Conservation (phyloP, 2,797 vertebrate genomes). For the Poecilia gillii region DNA sequence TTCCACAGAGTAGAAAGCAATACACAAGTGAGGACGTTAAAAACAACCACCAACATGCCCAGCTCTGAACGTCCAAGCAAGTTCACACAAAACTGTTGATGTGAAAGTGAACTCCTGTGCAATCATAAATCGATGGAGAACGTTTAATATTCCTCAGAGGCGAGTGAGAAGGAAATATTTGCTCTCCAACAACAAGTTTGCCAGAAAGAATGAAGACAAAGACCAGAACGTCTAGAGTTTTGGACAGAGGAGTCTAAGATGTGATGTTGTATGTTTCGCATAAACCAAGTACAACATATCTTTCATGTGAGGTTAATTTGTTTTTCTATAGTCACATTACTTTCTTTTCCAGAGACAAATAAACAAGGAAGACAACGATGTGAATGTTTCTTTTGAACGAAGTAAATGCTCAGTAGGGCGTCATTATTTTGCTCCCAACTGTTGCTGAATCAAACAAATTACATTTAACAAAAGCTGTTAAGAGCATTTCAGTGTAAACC, state of each 20-base stretch:
- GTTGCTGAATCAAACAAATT: constrained; percentile 25
- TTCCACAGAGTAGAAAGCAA: background rate
- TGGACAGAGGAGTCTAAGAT: background rate
- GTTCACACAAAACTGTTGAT: background rate
- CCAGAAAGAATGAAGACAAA: background rate
- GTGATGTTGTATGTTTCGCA: background rate
- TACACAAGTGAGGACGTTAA: background rate
- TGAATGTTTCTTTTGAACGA: background rate
- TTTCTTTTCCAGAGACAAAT: background rate
- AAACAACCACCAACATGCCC: background rate
- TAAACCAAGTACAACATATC: background rate
- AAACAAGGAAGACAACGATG: background rate
- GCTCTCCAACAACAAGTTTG: background rate
- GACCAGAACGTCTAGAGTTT: background rate
- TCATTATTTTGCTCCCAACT: background rate
- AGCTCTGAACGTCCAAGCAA: background rate
- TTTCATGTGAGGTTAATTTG: background rate
- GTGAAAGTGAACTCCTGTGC: background rate
- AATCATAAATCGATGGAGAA: background rate
- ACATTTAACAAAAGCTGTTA: constrained; percentile 31
- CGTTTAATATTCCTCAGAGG: background rate
- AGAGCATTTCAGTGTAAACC: constrained; percentile 46
- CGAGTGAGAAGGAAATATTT: background rate
- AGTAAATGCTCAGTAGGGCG: background rate
- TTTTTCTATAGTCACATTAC: background rate